These are phyloP conservation scores for Toxotes chatareus DNA, from an alignment of 2,113 vertebrate genomes.

Conservation along the genomic window DNA sequence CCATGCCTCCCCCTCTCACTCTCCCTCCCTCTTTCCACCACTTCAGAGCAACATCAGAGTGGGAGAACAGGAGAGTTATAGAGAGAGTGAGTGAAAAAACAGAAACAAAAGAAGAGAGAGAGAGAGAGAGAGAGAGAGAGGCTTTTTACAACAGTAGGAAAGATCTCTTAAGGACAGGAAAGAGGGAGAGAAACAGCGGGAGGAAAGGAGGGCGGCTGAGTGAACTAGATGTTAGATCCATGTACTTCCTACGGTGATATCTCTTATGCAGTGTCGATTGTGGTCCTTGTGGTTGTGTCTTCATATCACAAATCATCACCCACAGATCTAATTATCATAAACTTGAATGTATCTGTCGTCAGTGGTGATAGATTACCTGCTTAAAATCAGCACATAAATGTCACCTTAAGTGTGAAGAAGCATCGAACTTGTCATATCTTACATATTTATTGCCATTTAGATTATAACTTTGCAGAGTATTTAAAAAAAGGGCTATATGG, in stretches of 20 bases:
- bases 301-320: constrained; percentile 11
- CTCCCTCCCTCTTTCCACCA: constrained; percentile 57
- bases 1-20: constrained; percentile 63
- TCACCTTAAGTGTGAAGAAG: constrained; percentile 14
- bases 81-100: constrained; percentile 33
- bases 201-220: constrained; percentile 21
- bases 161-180: constrained; percentile 50
- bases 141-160: constrained; percentile 29
- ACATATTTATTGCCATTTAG: constrained; percentile 9
- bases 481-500: background rate
- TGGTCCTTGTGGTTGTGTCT: constrained; percentile 13
- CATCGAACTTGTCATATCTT: background rate
- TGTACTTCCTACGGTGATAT: constrained; percentile 5
- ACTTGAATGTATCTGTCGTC: background rate
- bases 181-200: constrained; percentile 7
- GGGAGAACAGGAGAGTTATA: constrained; percentile 43
- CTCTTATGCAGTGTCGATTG: constrained; percentile 10
- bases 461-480: constrained; percentile 24
- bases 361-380: background rate
- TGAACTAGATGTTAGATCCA: constrained; percentile 29
- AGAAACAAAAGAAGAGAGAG: constrained; percentile 29
- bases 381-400: constrained; percentile 6
- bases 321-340: constrained; percentile 32
- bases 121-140: constrained; percentile 15
- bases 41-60: constrained; percentile 58